Evolutionary conservation across 2,113 vertebrate genomes (phyloP), one percentile per base, ranked within the genome.

Genomic region (Pachycephala philippinensis): DNA sequence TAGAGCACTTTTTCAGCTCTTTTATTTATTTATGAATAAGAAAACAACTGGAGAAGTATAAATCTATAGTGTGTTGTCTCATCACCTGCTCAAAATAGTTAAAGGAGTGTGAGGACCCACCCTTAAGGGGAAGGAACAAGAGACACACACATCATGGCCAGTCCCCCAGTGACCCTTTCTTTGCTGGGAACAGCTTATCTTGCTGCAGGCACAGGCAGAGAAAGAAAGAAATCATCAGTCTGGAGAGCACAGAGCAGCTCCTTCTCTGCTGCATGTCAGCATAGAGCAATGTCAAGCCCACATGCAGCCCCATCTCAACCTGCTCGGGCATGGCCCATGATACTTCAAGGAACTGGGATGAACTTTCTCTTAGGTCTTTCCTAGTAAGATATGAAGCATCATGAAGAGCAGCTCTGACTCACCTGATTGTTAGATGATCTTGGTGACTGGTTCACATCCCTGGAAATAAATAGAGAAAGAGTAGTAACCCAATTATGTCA

Each of bases 381-480:
- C 47, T 28, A 59, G 47, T 16, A 13, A 47, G 52, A n/a, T 10
- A 63, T 16, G 77, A 64, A 89, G 53, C 54, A 61, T 26, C 27
- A 15, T 11, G 8, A 53, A 53, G 76, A 86, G 57, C 42, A 57
- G 66, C 60, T 90, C 71, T 89, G 71, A 97, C 96, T 93, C 93
- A 98, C 98, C 98, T 98, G 98, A 42, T 94, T 96, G 75, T 98
- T 98, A 69, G 96, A 96, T 65, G 98, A 98, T 82, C 98, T 97
- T 28, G 97, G 96, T 0, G 92, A 97, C 87, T 98, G 98, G 53
- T 97, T 97, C 20, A 93, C 91, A 53, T 99, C 99, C 86, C 99
- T 99, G 91, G 54, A 89, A 75, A 71, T 63, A 30, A 84, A 78
- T 53, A 61, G 24, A 90, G 52, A 79, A 59, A 85, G 65, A 57